phyloP scores from a whole-genome alignment of 2,113 vertebrate genomes.

The Notarius lentiginosus region DNA sequence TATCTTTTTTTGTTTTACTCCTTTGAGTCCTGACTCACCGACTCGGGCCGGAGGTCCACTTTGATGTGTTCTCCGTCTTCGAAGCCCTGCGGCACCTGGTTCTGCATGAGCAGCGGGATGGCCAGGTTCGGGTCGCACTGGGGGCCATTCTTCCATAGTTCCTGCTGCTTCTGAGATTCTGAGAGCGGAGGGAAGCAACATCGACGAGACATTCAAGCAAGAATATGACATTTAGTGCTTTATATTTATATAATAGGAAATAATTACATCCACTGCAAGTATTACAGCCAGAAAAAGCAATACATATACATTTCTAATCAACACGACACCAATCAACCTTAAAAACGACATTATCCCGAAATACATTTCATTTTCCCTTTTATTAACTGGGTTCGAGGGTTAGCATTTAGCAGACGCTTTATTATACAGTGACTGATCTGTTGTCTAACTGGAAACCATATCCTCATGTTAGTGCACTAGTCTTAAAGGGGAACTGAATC shows the following conservation, averaged over 20 bases:
- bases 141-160: conserved; percentile 74
- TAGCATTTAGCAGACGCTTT: background rate
- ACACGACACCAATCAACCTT: background rate
- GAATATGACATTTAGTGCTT: background rate
- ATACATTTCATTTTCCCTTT: background rate
- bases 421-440: background rate
- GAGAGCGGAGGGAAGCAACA: background rate
- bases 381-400: background rate
- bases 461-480: background rate
- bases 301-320: background rate
- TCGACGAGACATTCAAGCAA: background rate
- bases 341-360: background rate
- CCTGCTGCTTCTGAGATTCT: conserved; percentile 83
- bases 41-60: conserved; percentile 76
- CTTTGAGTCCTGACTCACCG: conserved; percentile 64
- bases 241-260: too few relatives aligned
- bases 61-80: conserved; percentile 77
- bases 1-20: background rate
- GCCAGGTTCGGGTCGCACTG: conserved; percentile 65
- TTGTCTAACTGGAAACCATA: background rate
- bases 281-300: background rate
- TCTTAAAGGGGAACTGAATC: background rate
- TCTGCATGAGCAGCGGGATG: conserved; percentile 86
- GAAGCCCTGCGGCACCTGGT: conserved; percentile 73
- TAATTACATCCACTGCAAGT: background rate